phyloP scores from a whole-genome alignment of 2,888 invertebrate genomes.

The Chrysodeixis includens region DNA sequence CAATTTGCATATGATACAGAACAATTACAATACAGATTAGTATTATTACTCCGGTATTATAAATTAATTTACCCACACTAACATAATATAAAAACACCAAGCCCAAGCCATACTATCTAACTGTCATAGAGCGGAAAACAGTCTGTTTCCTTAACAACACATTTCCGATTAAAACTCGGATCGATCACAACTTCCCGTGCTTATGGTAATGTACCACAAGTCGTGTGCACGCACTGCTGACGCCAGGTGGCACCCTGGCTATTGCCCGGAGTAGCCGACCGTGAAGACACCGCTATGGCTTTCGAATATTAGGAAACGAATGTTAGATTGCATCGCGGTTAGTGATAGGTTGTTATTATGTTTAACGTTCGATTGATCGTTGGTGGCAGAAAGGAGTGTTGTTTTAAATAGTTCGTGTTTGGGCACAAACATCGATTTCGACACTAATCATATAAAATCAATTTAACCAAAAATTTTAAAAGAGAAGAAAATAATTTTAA shows the following conservation, averaged over 20 bases:
- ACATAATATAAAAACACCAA: neutral
- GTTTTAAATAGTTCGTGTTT: too few species aligned
- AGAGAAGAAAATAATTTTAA: neutral
- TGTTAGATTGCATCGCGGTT: slow-evolving; percentile 49
- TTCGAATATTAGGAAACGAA: slow-evolving; percentile 68
- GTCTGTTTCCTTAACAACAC: slow-evolving; percentile 30
- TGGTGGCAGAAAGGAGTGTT: neutral
- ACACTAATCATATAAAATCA: too few species aligned
- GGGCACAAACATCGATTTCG: too few species aligned
- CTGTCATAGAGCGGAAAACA: slow-evolving; percentile 27
- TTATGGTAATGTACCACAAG: slow-evolving; percentile 57
- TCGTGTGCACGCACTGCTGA: slow-evolving; percentile 68
- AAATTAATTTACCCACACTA: neutral
- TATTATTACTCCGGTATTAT: neutral
- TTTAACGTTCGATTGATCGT: neutral
- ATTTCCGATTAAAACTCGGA: slow-evolving; percentile 48
- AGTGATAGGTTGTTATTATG: slow-evolving; percentile 11
- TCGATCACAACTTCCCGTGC: slow-evolving; percentile 57
- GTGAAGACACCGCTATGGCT: slow-evolving; percentile 75
- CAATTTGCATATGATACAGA: neutral
- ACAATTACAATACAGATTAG: too few species aligned
- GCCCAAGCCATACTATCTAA: slow-evolving; percentile 7
- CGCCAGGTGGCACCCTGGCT: slow-evolving; percentile 68
- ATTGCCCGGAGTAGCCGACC: slow-evolving; percentile 69
- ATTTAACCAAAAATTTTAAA: too few species aligned